Conservation (phyloP, 2,888 invertebrate genomes). For the Melanophora roralis region DNA sequence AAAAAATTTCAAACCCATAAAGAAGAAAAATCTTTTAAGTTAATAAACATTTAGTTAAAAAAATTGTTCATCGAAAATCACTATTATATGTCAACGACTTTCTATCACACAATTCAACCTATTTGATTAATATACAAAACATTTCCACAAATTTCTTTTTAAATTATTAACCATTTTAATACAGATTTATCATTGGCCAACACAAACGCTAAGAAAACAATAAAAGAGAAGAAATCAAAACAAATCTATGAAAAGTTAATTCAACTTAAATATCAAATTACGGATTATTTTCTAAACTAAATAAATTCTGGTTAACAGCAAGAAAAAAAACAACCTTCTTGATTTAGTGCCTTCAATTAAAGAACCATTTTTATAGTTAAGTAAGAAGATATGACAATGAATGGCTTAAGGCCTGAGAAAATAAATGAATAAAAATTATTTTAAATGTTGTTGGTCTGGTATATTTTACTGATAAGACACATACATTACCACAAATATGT, state of each 20-base stretch:
- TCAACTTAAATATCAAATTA: conserved; percentile 49
- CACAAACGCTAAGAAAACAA: not conserved
- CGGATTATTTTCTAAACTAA: conserved; percentile 1
- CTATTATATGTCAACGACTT: conserved; percentile 22
- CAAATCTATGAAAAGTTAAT: conserved; percentile 22
- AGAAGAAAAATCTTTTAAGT: conserved; percentile 6
- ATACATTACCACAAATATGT: not conserved
- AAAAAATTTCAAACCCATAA: not conserved
- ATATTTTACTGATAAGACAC: not conserved
- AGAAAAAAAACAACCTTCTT: not conserved
- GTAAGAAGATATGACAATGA: not conserved
- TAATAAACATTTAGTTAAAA: conserved; percentile 8
- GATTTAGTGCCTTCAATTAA: conserved; percentile 4
- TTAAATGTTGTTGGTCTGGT: not conserved
- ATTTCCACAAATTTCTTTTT: conserved; percentile 21
- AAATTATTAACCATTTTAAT: conserved; percentile 47
- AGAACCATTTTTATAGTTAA: too few relatives aligned
- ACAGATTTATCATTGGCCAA: conserved; percentile 27
- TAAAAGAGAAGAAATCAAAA: not conserved
- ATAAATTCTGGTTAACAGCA: not conserved
- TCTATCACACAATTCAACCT: not conserved
- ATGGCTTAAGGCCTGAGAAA: not conserved
- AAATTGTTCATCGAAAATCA: not conserved
- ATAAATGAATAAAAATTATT: not conserved
- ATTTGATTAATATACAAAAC: conserved; percentile 24